These are phyloP conservation scores for Drosophila kikkawai DNA, from an alignment of 1,140 invertebrate genomes.

Conservation along the genomic window DNA sequence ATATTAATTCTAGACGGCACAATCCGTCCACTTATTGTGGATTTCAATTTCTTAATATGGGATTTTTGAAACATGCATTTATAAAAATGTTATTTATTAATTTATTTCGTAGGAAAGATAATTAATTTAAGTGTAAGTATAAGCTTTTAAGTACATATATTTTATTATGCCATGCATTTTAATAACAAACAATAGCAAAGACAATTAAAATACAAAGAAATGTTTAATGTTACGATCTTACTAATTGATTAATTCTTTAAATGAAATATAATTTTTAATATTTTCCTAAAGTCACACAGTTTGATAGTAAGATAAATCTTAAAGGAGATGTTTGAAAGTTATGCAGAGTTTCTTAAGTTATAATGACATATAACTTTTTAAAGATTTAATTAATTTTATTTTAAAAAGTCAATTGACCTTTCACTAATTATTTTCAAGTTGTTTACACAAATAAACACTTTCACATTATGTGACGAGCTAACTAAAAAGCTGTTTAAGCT, in stretches of 20 bases:
- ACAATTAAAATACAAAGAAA: not conserved
- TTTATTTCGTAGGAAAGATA: not conserved
- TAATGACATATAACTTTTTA: not conserved
- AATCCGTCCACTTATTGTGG: not conserved
- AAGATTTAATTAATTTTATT: not conserved
- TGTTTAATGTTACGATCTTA: not conserved
- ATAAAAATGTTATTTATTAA: not conserved
- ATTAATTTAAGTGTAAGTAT: constrained; percentile 7
- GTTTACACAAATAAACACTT: constrained; percentile 38
- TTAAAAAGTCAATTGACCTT: too few relatives aligned
- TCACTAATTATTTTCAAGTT: constrained; percentile 1
- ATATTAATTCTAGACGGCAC: not conserved
- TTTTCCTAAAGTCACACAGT: not conserved
- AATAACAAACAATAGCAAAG: not conserved
- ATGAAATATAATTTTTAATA: not conserved
- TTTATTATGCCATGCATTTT: not conserved
- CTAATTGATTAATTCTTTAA: not conserved
- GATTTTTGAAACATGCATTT: not conserved
- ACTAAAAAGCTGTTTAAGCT: constrained; percentile 75
- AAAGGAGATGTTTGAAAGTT: not conserved
- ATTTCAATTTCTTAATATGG: not conserved
- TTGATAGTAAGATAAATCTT: not conserved
- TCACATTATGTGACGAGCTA: constrained; percentile 19
- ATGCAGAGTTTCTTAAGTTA: not conserved
- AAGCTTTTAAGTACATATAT: not conserved